phyloP scores from a whole-genome alignment of 2,797 vertebrate species.

The Phrynocephalus forsythii region DNA sequence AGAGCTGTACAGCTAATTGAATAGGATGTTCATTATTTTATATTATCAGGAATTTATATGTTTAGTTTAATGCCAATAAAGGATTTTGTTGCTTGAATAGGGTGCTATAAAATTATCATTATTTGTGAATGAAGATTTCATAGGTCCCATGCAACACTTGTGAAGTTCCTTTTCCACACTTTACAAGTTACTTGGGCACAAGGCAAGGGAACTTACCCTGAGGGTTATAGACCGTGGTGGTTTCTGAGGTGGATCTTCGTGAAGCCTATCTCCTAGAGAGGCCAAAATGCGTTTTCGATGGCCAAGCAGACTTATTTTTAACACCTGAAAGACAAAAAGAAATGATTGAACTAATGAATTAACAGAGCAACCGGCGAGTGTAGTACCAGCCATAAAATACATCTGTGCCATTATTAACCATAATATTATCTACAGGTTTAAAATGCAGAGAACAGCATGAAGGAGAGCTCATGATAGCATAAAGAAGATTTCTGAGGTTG shows the following conservation, averaged over 20 bases:
- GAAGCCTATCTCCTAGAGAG: slow-evolving; percentile 94
- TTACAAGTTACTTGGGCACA: slow-evolving; percentile 2
- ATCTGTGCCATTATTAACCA: slow-evolving; percentile 24
- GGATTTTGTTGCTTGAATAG: background rate
- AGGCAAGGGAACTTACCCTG: slow-evolving; percentile 80
- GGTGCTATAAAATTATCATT: background rate
- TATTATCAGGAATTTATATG: no score
- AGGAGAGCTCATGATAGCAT: fast-evolving
- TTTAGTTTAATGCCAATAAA: no score
- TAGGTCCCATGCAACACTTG: fast-evolving
- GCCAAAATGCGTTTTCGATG: slow-evolving; percentile 96
- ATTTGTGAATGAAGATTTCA: slow-evolving; percentile 4
- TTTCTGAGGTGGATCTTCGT: slow-evolving; percentile 96
- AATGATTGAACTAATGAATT: slow-evolving; percentile 42
- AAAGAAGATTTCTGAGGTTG: background rate
- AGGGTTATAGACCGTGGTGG: slow-evolving; percentile 97
- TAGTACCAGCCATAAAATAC: slow-evolving; percentile 10
- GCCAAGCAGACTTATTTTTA: slow-evolving; percentile 95
- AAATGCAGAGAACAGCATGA: background rate
- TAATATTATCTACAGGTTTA: background rate
- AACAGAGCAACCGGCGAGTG: slow-evolving; percentile 15
- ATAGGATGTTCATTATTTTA: no score
- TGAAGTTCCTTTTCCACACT: background rate
- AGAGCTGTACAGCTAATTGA: slow-evolving; percentile 15
- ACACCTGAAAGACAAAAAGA: slow-evolving; percentile 82